phyloP scores from a whole-genome alignment of 2,888 invertebrate species.

The Elmis aenea region DNA sequence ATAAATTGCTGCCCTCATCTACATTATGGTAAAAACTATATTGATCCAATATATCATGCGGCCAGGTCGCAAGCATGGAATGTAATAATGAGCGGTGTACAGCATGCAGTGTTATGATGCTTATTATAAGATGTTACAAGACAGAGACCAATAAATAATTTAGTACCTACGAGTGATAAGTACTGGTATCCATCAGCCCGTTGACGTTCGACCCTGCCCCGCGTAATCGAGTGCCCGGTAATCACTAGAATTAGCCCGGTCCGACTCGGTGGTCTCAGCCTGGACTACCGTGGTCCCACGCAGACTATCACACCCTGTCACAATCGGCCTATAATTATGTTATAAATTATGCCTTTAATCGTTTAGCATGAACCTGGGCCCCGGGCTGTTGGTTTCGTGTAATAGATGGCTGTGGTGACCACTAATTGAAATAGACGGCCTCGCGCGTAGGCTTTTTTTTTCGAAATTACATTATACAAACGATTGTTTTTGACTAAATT shows the following conservation, averaged over 20 bases:
- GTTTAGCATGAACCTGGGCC: slow-evolving; percentile 34
- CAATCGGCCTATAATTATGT: slow-evolving; percentile 48
- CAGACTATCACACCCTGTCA: slow-evolving; percentile 45
- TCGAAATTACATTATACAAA: slow-evolving; percentile 19
- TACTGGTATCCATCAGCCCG: slow-evolving; percentile 33
- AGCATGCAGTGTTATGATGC: slow-evolving; percentile 26
- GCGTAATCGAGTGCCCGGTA: slow-evolving; percentile 45
- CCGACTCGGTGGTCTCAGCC: slow-evolving; percentile 51
- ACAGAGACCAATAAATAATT: slow-evolving; percentile 26
- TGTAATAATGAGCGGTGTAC: slow-evolving; percentile 24
- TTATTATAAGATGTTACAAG: slow-evolving; percentile 27
- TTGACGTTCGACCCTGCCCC: slow-evolving; percentile 30
- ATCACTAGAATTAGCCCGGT: slow-evolving; percentile 56
- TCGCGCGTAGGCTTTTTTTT: slow-evolving; percentile 14
- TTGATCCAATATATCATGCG: slow-evolving; percentile 12
- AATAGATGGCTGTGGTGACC: slow-evolving; percentile 35
- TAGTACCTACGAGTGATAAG: slow-evolving; percentile 25
- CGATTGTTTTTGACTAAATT: slow-evolving; percentile 18
- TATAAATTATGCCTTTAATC: slow-evolving; percentile 47
- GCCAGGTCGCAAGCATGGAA: slow-evolving; percentile 7
- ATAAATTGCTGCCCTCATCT: too few species aligned
- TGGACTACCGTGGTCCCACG: slow-evolving; percentile 45
- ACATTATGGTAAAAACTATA: too few species aligned
- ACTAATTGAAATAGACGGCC: slow-evolving; percentile 46
- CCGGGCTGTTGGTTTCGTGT: slow-evolving; percentile 30